Percentiles rank a stretch among this genome's conserved stretches.
These are phyloP conservation scores for Oreochromis grahami DNA, from an alignment of 2,797 vertebrate genomes.

Conservation along the genomic window DNA sequence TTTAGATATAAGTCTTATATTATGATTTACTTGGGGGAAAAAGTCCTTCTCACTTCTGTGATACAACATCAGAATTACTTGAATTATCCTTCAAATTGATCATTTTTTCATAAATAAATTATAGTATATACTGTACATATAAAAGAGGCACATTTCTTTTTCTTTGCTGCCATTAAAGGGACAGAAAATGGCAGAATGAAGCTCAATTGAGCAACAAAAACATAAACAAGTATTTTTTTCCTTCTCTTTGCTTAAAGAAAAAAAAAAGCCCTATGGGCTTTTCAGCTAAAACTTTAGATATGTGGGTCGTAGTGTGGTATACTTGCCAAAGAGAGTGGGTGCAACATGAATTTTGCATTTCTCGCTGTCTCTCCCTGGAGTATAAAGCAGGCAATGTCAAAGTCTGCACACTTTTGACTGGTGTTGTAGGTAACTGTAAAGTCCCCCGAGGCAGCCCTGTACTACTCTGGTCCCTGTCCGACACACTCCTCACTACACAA, in stretches of 20 bases:
- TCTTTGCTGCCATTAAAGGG: not conserved
- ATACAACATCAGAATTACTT: not conserved
- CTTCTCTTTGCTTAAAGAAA: not conserved
- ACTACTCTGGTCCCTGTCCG: conserved; percentile 24
- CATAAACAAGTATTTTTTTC: not conserved
- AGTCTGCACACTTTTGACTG: conserved; percentile 2
- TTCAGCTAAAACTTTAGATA: not conserved
- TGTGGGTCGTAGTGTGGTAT: not conserved
- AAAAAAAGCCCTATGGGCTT: not conserved
- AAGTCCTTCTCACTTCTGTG: not conserved
- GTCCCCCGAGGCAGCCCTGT: conserved; percentile 23
- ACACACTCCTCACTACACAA: conserved; percentile 32
- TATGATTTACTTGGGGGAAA: rapidly evolving
- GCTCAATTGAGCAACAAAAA: not conserved
- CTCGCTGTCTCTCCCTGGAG: not conserved
- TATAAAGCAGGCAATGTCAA: not conserved
- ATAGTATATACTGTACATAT: not conserved
- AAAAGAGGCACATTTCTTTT: not conserved
- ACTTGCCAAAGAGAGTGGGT: not conserved
- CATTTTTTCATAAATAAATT: not conserved
- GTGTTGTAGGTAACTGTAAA: conserved; percentile 14
- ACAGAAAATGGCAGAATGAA: not conserved
- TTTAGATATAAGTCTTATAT: not conserved
- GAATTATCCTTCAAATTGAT: not conserved
- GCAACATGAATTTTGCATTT: conserved; percentile 1